Percentiles rank a stretch among this genome's conserved stretches.
Conservation (phyloP, 2,797 vertebrate species). For the Enteromius unitaeniatus region DNA sequence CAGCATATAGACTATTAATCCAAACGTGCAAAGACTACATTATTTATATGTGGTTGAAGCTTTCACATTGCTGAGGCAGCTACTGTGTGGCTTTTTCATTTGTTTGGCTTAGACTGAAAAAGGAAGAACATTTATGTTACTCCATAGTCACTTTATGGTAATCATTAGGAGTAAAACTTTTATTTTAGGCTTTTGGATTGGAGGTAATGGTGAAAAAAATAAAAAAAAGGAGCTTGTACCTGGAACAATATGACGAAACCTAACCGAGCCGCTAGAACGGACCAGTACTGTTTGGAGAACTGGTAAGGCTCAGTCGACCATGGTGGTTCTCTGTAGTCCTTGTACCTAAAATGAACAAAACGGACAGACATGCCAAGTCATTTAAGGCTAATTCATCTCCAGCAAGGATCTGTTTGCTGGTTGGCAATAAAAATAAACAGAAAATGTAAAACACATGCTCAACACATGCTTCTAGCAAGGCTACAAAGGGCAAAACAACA, state of each 20-base stretch:
- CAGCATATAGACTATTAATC: slow-evolving; percentile 1
- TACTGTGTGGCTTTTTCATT: slow-evolving; percentile 23
- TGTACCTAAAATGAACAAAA: slow-evolving; percentile 82
- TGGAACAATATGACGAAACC: slow-evolving; percentile 97
- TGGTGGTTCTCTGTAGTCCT: slow-evolving; percentile 96
- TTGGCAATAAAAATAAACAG: slow-evolving; percentile 22
- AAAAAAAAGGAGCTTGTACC: slow-evolving; percentile 69
- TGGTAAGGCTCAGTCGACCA: slow-evolving; percentile 90
- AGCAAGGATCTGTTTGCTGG: slow-evolving; percentile 1
- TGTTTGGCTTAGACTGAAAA: not conserved
- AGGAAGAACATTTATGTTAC: not conserved
- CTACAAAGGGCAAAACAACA: slow-evolving; percentile 11
- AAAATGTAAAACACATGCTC: slow-evolving; percentile 30
- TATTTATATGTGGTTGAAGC: slow-evolving; percentile 4
- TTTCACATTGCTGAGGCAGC: not conserved
- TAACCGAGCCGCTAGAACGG: slow-evolving; percentile 90
- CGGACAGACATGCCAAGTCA: slow-evolving; percentile 13
- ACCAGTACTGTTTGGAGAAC: slow-evolving; percentile 97
- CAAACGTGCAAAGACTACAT: not conserved
- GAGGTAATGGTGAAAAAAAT: not conserved
- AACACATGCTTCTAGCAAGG: slow-evolving; percentile 13
- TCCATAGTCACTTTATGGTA: not conserved
- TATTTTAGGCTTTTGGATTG: not conserved
- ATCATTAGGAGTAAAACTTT: not conserved
- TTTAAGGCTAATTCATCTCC: slow-evolving; percentile 9